Percentiles rank a stretch among this genome's conserved stretches.
Conservation (phyloP, 2,888 invertebrate genomes). For the Latrodectus hesperus region DNA sequence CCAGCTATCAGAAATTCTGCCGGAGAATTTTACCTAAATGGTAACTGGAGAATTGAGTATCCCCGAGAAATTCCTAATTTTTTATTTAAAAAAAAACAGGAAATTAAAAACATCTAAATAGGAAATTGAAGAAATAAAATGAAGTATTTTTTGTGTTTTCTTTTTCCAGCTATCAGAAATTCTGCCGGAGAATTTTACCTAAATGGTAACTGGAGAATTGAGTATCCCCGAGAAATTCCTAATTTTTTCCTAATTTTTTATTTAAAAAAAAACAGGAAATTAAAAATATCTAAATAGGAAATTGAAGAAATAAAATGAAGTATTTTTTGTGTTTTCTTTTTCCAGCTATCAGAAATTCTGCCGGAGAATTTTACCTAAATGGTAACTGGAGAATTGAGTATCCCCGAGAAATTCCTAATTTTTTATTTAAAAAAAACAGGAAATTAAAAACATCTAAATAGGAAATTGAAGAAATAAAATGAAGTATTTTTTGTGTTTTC, state of each 20-base stretch:
- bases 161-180: slow-evolving; percentile 85
- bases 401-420: slow-evolving; percentile 84
- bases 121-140: too few relatives aligned
- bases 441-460: too few relatives aligned
- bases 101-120: too few relatives aligned
- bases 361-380: slow-evolving; percentile 91
- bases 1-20: slow-evolving; percentile 87
- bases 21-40: slow-evolving; percentile 92
- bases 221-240: slow-evolving; percentile 87
- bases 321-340: not conserved
- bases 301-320: too few relatives aligned
- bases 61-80: slow-evolving; percentile 85
- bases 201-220: slow-evolving; percentile 95
- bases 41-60: slow-evolving; percentile 94
- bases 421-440: not conserved
- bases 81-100: not conserved
- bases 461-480: too few relatives aligned
- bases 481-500: too few relatives aligned
- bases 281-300: too few relatives aligned
- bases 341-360: slow-evolving; percentile 87
- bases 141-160: too few relatives aligned
- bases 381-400: slow-evolving; percentile 96
- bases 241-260: too few relatives aligned
- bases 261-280: not conserved
- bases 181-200: slow-evolving; percentile 88